Evolutionary conservation across 2,113 vertebrate species (phyloP).

Genomic region (Anser brachyrhynchus): DNA sequence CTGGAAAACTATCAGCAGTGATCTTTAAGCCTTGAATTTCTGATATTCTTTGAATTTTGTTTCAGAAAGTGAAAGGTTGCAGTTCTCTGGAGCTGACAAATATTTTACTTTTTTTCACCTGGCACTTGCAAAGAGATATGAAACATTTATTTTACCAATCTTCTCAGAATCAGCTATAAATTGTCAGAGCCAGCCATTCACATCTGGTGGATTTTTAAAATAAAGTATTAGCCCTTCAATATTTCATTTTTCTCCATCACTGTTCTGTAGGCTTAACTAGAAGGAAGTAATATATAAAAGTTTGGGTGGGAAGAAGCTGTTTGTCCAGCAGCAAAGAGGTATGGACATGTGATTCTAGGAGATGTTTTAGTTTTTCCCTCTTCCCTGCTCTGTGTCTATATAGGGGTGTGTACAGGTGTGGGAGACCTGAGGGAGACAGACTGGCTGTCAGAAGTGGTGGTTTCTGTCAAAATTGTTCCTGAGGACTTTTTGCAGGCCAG

Average conservation of each 20-base stretch:
- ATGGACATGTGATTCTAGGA: not conserved
- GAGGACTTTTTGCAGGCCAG: not conserved
- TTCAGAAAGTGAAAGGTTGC: not conserved
- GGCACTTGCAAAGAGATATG: not conserved
- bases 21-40: not conserved
- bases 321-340: not conserved
- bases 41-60: not conserved
- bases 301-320: not conserved
- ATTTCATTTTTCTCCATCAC: conserved; percentile 25
- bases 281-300: not conserved
- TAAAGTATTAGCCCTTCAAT: conserved; percentile 38
- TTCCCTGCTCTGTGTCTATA: not conserved
- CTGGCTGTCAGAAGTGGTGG: not conserved
- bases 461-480: conserved; percentile 14
- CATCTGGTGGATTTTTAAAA: conserved; percentile 44
- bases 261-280: not conserved
- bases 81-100: not conserved
- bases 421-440: conserved; percentile 2
- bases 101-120: conserved; percentile 40
- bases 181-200: not conserved
- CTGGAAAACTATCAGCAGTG: not conserved
- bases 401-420: not conserved
- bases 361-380: not conserved
- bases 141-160: conserved; percentile 41
- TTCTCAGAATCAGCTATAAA: conserved; percentile 14